These are phyloP conservation scores for Bubo scandiacus DNA, from an alignment of 2,113 vertebrate genomes.

Conservation along the genomic window DNA sequence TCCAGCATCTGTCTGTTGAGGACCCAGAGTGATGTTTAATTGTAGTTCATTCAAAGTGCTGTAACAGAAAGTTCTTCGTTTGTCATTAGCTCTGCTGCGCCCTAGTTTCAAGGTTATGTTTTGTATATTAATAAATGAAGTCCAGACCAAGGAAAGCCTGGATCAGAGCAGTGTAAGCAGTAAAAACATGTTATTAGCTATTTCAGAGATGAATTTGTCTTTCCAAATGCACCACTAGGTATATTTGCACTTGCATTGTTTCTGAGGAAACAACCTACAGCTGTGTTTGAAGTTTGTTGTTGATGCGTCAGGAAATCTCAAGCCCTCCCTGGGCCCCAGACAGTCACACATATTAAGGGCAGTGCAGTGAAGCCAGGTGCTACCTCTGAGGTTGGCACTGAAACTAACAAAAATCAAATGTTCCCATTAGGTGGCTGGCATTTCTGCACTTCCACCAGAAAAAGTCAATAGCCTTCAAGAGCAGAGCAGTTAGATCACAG, in stretches of 20 bases:
- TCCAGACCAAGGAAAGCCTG: not conserved
- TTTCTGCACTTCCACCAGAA: not conserved
- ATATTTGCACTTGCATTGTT: not conserved
- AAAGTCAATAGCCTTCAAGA: not conserved
- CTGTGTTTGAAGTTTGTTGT: not conserved
- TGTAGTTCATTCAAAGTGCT: not conserved
- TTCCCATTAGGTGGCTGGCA: not conserved
- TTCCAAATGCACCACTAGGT: not conserved
- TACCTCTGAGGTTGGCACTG: not conserved
- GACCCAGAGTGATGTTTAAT: not conserved
- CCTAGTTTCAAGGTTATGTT: constrained; percentile 16
- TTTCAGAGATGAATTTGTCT: not conserved
- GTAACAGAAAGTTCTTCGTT: not conserved
- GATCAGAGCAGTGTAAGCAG: not conserved
- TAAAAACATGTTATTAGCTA: constrained; percentile 16
- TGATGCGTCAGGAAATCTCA: rapidly evolving
- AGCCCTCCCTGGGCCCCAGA: not conserved
- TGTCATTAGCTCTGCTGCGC: not conserved
- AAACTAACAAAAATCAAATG: not conserved
- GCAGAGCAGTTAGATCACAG: not conserved
- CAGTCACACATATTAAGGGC: not conserved
- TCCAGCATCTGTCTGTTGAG: not conserved
- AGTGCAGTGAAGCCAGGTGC: not conserved
- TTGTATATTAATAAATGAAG: constrained; percentile 31
- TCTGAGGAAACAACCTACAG: not conserved